phyloP scores from a whole-genome alignment of 1,140 invertebrate species.

The Drosophila elegans region DNA sequence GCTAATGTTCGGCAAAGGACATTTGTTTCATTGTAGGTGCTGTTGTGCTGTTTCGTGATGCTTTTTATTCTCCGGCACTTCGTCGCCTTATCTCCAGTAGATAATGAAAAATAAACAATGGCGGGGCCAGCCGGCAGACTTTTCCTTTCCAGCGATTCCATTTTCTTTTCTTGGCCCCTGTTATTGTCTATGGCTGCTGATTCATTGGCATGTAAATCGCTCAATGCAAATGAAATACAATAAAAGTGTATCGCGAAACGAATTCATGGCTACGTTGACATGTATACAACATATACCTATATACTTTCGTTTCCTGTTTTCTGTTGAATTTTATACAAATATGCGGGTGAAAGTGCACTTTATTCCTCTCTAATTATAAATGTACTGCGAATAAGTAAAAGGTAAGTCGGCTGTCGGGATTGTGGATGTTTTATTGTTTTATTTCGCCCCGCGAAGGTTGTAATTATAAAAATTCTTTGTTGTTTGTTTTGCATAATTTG shows the following conservation, averaged over 20 bases:
- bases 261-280: conserved; percentile 7
- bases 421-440: background rate
- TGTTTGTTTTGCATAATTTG: conserved; percentile 50
- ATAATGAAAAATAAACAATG: conserved; percentile 81
- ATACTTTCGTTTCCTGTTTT: background rate
- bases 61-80: conserved; percentile 49
- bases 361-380: conserved; percentile 63
- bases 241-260: conserved; percentile 56
- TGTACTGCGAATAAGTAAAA: conserved; percentile 70
- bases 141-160: conserved; percentile 24
- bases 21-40: conserved; percentile 66
- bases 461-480: conserved; percentile 38
- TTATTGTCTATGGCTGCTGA: conserved; percentile 31
- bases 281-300: background rate
- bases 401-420: conserved; percentile 7
- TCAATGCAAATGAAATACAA: conserved; percentile 54
- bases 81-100: conserved; percentile 48
- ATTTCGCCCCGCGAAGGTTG: conserved; percentile 9
- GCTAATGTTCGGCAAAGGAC: conserved; percentile 53
- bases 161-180: conserved; percentile 6
- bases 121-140: conserved; percentile 25
- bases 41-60: conserved; percentile 33
- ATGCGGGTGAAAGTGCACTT: conserved; percentile 49
- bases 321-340: conserved; percentile 27
- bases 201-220: conserved; percentile 78